Base-by-base conservation (phyloP, 2,888 invertebrate species). In the Oscheius onirici region DNA sequence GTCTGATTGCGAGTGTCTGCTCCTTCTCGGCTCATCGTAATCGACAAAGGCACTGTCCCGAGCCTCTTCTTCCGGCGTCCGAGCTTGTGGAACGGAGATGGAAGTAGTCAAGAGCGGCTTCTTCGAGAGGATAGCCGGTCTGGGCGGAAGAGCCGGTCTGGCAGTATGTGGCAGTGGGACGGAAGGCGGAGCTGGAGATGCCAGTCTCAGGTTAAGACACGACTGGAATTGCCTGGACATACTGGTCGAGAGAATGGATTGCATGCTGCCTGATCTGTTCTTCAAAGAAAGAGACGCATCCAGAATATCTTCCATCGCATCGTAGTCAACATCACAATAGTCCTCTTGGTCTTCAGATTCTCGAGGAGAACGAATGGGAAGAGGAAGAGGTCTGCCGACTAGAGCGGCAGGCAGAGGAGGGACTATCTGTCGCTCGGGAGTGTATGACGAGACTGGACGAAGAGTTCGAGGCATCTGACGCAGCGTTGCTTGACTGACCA, bases 301-400 rank as follows among this genome's bases (percentile, higher is more conserved):
- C 46, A 70, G 41, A 17, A 72, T 34, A 22, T 58, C 52, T n/a
- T 72, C 72, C 72, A 72, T 72, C 15, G 67, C 67, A 40, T 67
- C 72, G 46, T 72, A 72, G 52, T 72, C 72, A 51, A 72, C 51
- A 17, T 72, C 72, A 52, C 72, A 72, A 20, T 72, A 72, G 28
- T 70, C 70, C 46, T 70, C 69, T n/a, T 28, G 61, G 49, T 69
- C 69, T 15, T 61, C 28, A 54, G 44, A 44, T 1, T 28, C 20
- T 5, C 49, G 28, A 22, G 63, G 57, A 43, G 65, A 44, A 15
- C 34, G 26, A 28, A 66, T 54, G n/a, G 71, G 71, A 17, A 71
- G 58, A 17, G 71, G 71, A 3, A 71, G 44, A 24, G 71, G 71
- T n/a, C 65, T 55, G 1, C 49, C 41, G 49, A 46, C 11, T 24